phyloP scores from a whole-genome alignment of 2,888 invertebrate genomes.

The Chloroclystis v-ata region DNA sequence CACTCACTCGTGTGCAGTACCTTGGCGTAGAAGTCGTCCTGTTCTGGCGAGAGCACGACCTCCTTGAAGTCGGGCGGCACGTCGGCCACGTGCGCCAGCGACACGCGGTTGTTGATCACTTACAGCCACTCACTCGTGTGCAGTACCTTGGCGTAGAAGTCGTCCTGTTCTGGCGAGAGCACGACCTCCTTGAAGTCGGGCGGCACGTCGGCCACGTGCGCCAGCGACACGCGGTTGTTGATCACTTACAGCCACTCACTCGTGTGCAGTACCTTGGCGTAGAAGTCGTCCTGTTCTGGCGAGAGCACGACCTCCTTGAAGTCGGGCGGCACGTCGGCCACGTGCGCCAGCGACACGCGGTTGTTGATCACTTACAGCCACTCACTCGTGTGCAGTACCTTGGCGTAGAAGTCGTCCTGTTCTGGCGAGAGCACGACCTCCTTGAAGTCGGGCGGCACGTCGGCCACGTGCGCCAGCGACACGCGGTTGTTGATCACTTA shows the following conservation, averaged over 20 bases:
- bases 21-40: no score
- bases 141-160: conserved; percentile 92
- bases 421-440: conserved; percentile 96
- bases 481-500: conserved; percentile 96
- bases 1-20: conserved; percentile 81
- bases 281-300: no score
- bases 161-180: conserved; percentile 95
- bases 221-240: conserved; percentile 95
- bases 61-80: no score
- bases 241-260: conserved; percentile 91
- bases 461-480: conserved; percentile 89
- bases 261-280: no score
- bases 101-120: background rate
- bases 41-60: no score
- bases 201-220: conserved; percentile 88
- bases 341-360: background rate
- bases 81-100: background rate
- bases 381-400: conserved; percentile 66
- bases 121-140: conserved; percentile 3
- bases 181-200: conserved; percentile 96
- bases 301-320: no score
- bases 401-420: conserved; percentile 98
- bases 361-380: background rate
- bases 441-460: conserved; percentile 90
- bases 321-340: no score